Evolutionary conservation across 2,797 vertebrate genomes (phyloP), one percentile per base, ranked within the genome.

Genomic region (Smutsia temminckii): DNA sequence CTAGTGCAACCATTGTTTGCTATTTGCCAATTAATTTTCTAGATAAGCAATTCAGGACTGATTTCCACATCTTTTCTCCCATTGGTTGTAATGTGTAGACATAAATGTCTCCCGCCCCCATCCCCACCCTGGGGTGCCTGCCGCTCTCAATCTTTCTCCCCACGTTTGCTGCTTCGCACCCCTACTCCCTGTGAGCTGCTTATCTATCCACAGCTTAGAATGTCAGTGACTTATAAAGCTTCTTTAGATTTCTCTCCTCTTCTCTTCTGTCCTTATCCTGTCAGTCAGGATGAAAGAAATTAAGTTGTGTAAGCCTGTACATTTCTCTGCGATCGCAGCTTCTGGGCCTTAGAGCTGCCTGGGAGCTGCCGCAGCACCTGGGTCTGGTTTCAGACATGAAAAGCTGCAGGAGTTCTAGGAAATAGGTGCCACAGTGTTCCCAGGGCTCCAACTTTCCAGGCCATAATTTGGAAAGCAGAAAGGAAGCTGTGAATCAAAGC

Each of bases 241-340:
- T 49, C 94, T 94, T 95, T 49, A 55, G 69, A 95, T 81, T 83
- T 90, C 61, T 40, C 55, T 83, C 72, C 77, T 87, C 86, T 95
- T 93, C 85, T 64, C 90, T 78, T 66, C 92, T 79, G 79, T 79
- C 81, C 93, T 95, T 89, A 94, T 74, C 84, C 93, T 93, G 83
- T 96, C 97, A 96, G 92, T 95, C 96, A 96, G 93, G 96, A 96
- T 95, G 86, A 91, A 91, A 80, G 80, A 96, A 96, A 94, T 86
- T 93, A 95, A 92, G 86, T 86, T 49, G 74, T 72, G 40, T 68
- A 61, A 93, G 86, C 64, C 89, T 85, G 25, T 55, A 8, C 55
- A 6, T 81, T 55, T 86, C 64, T 69, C 86, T 42, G 42, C 61
- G 75, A 86, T 94, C 61, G 90, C 63, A 20, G 69, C 77, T 93